Evolutionary conservation across 2,113 vertebrate species (phyloP), one percentile per base, ranked within the genome.

Genomic region (Nannospalax galili): DNA sequence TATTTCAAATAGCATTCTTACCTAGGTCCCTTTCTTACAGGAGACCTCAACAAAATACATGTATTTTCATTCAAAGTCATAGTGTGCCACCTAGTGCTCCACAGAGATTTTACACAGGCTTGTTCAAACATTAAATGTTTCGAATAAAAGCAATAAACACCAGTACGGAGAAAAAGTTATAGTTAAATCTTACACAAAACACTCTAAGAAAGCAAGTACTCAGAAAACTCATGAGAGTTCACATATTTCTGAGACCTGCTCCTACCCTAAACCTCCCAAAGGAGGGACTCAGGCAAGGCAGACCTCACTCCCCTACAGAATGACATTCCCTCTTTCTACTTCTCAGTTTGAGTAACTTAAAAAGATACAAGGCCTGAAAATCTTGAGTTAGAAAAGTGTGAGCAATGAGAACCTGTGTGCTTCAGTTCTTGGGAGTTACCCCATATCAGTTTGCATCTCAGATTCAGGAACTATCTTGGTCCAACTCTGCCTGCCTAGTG

Each of bases 81-180:
- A 98, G 97, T 97, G 96, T 98, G 98, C 98, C 98, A 98, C 26
- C 98, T 98, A 98, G 98, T 96, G 98, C 93, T 94, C 8, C 78
- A 84, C 10, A 72, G 73, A 94, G 88, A 94, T 84, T 82, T 70
- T 95, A 94, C 88, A 96, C 75, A 40, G 52, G 73, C 40, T 60
- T 65, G 75, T 70, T 90, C 32, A 77, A 37, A 60, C 30, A 70
- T 17, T 64, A 94, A 70, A 70, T 14, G 60, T 67, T 95, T 84
- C 56, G n/a, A 82, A n/a, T 78, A 81, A 93, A 90, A 91, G 72
- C 19, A 75, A 35, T 20, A 79, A 79, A 72, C 3, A 45, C 67
- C 6, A 74, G 58, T 60, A 37, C 45, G 64, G 17, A 65, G 20
- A 52, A 10, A 70, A 65, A 75, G 5, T 32, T 75, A 79, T 22